phyloP scores from a whole-genome alignment of 1,140 invertebrate species.

The Mizuhopecten yessoensis region DNA sequence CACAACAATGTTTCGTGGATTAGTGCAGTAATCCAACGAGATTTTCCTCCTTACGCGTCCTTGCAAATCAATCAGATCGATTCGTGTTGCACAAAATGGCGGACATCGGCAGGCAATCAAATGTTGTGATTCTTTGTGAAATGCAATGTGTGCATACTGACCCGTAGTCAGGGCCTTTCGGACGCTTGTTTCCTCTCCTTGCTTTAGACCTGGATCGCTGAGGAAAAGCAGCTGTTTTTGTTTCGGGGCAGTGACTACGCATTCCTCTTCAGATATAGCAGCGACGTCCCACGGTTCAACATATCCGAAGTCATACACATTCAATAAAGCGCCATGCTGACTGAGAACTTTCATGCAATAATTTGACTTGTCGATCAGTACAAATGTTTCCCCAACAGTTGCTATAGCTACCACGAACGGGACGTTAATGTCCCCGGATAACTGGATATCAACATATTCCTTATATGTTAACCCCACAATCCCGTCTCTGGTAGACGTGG shows the following conservation, averaged over 20 bases:
- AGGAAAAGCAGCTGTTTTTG: conserved; percentile 21
- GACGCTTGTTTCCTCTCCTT: background rate
- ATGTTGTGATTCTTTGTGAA: background rate
- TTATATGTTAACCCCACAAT: background rate
- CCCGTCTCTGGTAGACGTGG: background rate
- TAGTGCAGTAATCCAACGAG: background rate
- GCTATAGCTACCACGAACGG: background rate
- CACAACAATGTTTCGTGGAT: background rate
- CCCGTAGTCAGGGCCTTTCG: background rate
- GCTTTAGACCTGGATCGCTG: background rate
- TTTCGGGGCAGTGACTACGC: background rate
- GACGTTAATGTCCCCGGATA: background rate
- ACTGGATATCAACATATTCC: background rate
- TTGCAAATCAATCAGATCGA: background rate
- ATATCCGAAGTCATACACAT: background rate
- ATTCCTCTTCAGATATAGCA: background rate
- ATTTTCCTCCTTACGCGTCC: background rate
- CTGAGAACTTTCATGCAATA: conserved; percentile 32
- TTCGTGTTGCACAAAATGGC: background rate
- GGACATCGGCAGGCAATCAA: background rate
- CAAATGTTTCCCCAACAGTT: background rate
- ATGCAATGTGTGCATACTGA: background rate
- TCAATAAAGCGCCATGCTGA: background rate
- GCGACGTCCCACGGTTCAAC: background rate
- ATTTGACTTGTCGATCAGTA: background rate